Base-by-base conservation (phyloP, 2,888 invertebrate species). In the Eretmocerus hayati region DNA sequence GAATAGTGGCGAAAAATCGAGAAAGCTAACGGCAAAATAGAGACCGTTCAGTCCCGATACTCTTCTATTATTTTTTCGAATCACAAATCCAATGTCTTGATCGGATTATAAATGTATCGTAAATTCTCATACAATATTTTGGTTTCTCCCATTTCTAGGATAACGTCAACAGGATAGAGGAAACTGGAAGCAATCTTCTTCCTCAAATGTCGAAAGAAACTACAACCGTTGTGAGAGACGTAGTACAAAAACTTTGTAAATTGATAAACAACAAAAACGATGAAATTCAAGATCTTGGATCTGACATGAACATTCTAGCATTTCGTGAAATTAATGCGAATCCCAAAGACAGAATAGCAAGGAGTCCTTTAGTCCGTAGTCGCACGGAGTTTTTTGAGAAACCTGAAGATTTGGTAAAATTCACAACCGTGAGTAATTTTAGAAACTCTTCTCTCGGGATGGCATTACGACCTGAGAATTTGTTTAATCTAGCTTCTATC, bases 111-210 rank as follows among this genome's bases (percentile, higher is more conserved):
- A n/a, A n/a, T n/a, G n/a, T n/a, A n/a, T n/a, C n/a, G n/a, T n/a
- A n/a, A n/a, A n/a, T n/a, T n/a, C n/a, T n/a, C n/a, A n/a, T n/a
- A n/a, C n/a, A n/a, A n/a, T n/a, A n/a, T n/a, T n/a, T n/a, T n/a
- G n/a, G n/a, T n/a, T n/a, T n/a, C n/a, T n/a, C n/a, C n/a, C n/a
- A 16, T 3, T 35, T 9, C 35, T 16, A 65, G 65, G 61, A 64
- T 35, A 63, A 53, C 41, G 53, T 60, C 4, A 63, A 62, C 19
- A 63, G 60, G 48, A 52, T 65, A 9, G 64, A 63, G 43, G 63
- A 67, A 56, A 63, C 64, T 2, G 66, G 67, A 33, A 67, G 66
- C 42, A 67, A 61, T 51, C 53, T 69, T 23, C 40, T 69, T 19
- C 67, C 69, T 4, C 33, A 26, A n/a, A 44, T 67, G 4, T 56